These are phyloP conservation scores for Drosophila prostipennis DNA, from an alignment of 2,888 invertebrate genomes.

Conservation along the genomic window DNA sequence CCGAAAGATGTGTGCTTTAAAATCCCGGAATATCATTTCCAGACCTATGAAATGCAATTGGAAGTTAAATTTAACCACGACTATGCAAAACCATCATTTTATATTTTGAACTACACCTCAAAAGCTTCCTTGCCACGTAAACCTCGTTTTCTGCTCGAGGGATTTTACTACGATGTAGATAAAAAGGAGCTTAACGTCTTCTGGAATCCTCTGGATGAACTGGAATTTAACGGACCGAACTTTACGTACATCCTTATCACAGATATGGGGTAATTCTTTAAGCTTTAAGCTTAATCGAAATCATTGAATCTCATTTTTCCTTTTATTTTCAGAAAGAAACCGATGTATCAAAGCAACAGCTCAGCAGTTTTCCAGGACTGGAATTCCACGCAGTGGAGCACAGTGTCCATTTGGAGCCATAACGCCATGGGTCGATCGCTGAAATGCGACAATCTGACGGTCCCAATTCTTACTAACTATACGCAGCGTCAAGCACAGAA, in stretches of 20 bases:
- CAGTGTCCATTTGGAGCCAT: slow-evolving; percentile 1
- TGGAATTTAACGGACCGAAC: neutral
- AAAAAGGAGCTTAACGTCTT: neutral
- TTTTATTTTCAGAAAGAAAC: neutral
- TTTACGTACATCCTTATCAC: neutral
- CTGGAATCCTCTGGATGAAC: neutral
- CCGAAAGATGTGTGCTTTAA: no score
- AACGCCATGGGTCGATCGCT: neutral
- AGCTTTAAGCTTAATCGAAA: no score
- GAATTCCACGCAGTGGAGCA: neutral
- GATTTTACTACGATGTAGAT: neutral
- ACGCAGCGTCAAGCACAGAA: neutral
- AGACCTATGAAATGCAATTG: no score
- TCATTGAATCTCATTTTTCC: no score
- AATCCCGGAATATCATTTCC: no score
- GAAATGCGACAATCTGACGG: neutral
- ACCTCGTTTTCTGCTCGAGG: no score
- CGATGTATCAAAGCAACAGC: neutral
- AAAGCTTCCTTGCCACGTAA: no score
- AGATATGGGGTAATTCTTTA: neutral
- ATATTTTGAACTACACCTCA: no score
- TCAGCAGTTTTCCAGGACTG: slow-evolving; percentile 2
- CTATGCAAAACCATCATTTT: no score
- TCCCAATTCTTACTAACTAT: no score
- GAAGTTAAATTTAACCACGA: no score